Evolutionary conservation across 2,888 invertebrate genomes (phyloP).

Genomic region (Sinopyrophorus schimmeli): DNA sequence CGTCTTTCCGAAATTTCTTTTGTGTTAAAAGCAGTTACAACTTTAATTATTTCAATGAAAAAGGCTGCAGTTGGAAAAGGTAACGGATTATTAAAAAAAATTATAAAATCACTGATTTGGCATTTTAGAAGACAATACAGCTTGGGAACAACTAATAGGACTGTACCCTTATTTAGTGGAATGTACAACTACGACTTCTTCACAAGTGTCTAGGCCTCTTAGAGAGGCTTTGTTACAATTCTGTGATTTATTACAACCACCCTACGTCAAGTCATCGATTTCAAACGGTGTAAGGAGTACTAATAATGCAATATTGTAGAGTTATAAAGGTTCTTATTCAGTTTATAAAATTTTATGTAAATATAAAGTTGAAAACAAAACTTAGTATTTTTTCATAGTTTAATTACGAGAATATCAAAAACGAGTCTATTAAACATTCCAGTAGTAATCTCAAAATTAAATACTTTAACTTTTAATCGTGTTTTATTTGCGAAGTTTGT

Average conservation of each 20-base stretch:
- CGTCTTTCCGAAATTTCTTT: slow-evolving; percentile 94
- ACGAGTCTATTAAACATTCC: too few relatives aligned
- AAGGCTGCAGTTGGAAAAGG: slow-evolving; percentile 87
- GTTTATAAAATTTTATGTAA: too few relatives aligned
- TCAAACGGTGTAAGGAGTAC: slow-evolving; percentile 34
- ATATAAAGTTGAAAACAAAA: too few relatives aligned
- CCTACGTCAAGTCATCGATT: slow-evolving; percentile 45
- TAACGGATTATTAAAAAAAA: slow-evolving; percentile 46
- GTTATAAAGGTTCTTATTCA: too few relatives aligned
- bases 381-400: too few relatives aligned
- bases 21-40: slow-evolving; percentile 91
- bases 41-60: slow-evolving; percentile 88
- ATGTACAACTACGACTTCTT: slow-evolving; percentile 78
- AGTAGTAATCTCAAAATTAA: too few relatives aligned
- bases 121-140: slow-evolving; percentile 77
- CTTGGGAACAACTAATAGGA: slow-evolving; percentile 92
- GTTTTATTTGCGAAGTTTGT: too few relatives aligned
- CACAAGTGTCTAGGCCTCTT: slow-evolving; percentile 78
- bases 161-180: slow-evolving; percentile 89
- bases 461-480: too few relatives aligned
- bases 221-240: slow-evolving; percentile 87
- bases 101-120: slow-evolving; percentile 17
- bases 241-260: slow-evolving; percentile 76
- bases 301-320: slow-evolving; percentile 24
- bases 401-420: too few relatives aligned